These are phyloP conservation scores for Procavia capensis DNA, from an alignment of 2,113 vertebrate genomes.

Conservation along the genomic window DNA sequence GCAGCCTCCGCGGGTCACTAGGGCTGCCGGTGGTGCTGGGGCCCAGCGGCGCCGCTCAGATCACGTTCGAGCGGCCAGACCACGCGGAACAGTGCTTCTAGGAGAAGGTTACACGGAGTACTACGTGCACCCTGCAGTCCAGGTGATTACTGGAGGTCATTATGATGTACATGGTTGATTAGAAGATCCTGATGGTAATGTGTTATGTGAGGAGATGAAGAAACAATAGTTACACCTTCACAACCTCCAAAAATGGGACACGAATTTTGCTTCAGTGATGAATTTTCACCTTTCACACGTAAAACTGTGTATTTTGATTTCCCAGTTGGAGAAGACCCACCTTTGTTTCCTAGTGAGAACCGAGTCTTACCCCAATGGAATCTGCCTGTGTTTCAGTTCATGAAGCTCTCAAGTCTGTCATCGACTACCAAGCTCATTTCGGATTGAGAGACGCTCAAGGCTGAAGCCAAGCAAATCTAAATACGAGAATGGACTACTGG, in stretches of 20 bases:
- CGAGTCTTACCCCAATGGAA: slow-evolving; percentile 99
- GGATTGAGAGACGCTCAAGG: slow-evolving; percentile 97
- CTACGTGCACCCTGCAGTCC: slow-evolving; percentile 97
- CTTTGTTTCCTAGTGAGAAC: slow-evolving; percentile 98
- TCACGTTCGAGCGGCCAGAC: slow-evolving; percentile 97
- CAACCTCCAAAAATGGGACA: slow-evolving; percentile 95
- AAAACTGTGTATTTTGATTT: slow-evolving; percentile 99
- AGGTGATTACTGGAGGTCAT: slow-evolving; percentile 99
- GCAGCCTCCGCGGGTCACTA: slow-evolving; percentile 14
- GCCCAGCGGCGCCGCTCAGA: slow-evolving; percentile 91
- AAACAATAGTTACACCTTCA: slow-evolving; percentile 99
- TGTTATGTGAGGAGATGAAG: slow-evolving; percentile 99
- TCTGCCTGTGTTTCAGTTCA: slow-evolving; percentile 99
- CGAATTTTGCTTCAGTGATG: slow-evolving; percentile 99
- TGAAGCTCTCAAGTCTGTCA: slow-evolving; percentile 97
- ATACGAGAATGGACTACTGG: slow-evolving; percentile 98
- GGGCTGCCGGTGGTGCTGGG: slow-evolving; percentile 72
- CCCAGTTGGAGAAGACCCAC: slow-evolving; percentile 98
- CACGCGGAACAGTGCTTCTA: slow-evolving; percentile 99
- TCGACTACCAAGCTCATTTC: slow-evolving; percentile 99
- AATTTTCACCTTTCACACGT: slow-evolving; percentile 99
- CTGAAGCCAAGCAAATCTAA: slow-evolving; percentile 97
- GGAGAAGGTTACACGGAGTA: slow-evolving; percentile 94
- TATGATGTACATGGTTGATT: slow-evolving; percentile 98
- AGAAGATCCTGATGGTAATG: slow-evolving; percentile 94